phyloP scores from a whole-genome alignment of 2,797 vertebrate species.

The Pempheris klunzingeri region DNA sequence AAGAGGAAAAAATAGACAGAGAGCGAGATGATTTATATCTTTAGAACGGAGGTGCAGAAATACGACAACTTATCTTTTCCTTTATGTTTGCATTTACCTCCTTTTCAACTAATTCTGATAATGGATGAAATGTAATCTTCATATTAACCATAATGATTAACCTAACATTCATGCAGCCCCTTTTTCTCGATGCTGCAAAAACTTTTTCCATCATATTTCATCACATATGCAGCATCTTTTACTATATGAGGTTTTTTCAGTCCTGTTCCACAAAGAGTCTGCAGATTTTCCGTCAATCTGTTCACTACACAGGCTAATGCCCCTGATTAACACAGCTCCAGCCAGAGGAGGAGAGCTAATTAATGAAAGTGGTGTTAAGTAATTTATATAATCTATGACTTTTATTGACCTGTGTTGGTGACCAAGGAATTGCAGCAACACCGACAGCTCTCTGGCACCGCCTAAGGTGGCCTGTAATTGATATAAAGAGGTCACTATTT shows the following conservation, averaged over 20 bases:
- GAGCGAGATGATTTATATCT: slow-evolving; percentile 55
- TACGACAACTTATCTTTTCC: slow-evolving; percentile 32
- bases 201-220: slow-evolving; percentile 42
- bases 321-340: slow-evolving; percentile 55
- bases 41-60: slow-evolving; percentile 56
- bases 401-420: slow-evolving; percentile 70
- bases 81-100: slow-evolving; percentile 17
- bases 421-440: slow-evolving; percentile 55
- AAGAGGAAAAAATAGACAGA: slow-evolving; percentile 56
- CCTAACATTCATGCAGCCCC: slow-evolving; percentile 26
- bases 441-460: slow-evolving; percentile 60
- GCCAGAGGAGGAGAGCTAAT: slow-evolving; percentile 53
- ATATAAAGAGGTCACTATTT: slow-evolving; percentile 66
- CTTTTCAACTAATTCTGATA: slow-evolving; percentile 27
- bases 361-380: slow-evolving; percentile 71
- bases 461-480: slow-evolving; percentile 42
- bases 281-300: slow-evolving; percentile 32
- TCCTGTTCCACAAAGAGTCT: slow-evolving; percentile 5
- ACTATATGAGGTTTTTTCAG: slow-evolving; percentile 19
- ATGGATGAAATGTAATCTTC: slow-evolving; percentile 18
- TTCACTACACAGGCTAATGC: slow-evolving; percentile 38
- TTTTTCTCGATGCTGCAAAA: slow-evolving; percentile 48
- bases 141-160: slow-evolving; percentile 22
- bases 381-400: slow-evolving; percentile 67
- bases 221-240: slow-evolving; percentile 16